Evolutionary conservation across 2,888 invertebrate species (phyloP).

Genomic region (Brenthis ino): DNA sequence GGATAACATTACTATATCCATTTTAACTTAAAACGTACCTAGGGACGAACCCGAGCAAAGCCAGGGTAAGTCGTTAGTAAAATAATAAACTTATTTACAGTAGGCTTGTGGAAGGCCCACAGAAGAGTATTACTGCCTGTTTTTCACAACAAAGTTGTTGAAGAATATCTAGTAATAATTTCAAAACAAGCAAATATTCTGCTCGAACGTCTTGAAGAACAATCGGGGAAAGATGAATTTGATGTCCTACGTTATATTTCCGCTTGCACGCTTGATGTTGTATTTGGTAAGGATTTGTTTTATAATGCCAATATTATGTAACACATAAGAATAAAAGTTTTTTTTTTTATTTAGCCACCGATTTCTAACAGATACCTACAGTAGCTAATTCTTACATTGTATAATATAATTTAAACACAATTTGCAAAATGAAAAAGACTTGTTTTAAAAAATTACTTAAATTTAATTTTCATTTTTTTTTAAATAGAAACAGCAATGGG

Average conservation of each 20-base stretch:
- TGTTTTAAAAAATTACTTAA: background rate
- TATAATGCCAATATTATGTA: no score
- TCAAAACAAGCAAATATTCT: slow-evolving; percentile 81
- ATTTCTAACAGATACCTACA: background rate
- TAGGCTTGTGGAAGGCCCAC: slow-evolving; percentile 82
- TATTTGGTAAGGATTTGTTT: slow-evolving; percentile 24
- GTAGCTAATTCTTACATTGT: background rate
- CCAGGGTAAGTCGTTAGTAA: background rate
- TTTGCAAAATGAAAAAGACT: no score
- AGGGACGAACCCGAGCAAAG: no score
- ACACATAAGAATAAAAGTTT: no score
- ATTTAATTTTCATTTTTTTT: background rate
- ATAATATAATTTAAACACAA: background rate
- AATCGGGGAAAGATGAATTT: slow-evolving; percentile 61
- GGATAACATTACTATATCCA: no score
- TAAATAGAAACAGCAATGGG: slow-evolving; percentile 88
- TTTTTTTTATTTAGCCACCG: background rate
- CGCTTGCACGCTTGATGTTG: slow-evolving; percentile 51
- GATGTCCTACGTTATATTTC: slow-evolving; percentile 81
- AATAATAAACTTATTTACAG: slow-evolving; percentile 55
- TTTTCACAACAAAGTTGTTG: slow-evolving; percentile 85
- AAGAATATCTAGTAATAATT: slow-evolving; percentile 84
- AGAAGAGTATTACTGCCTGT: slow-evolving; percentile 84
- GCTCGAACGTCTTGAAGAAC: slow-evolving; percentile 65
- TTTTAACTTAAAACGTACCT: no score